Conservation (phyloP, 64 coral and sea anemone genomes). For the Cladopsammia gracilis region DNA sequence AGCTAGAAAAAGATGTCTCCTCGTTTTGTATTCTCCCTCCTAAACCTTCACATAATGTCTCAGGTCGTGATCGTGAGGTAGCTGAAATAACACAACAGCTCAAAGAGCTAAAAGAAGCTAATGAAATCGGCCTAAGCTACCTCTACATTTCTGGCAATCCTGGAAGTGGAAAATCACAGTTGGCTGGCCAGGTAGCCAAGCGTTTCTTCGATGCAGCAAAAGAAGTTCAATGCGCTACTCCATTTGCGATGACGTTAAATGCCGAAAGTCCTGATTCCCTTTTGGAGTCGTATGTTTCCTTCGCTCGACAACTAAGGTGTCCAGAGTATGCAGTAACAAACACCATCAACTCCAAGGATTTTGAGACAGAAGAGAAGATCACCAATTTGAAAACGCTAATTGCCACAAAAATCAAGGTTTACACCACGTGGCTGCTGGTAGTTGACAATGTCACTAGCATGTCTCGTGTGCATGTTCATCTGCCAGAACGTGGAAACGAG, state of each 20-base stretch:
- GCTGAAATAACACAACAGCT: constrained; percentile 28
- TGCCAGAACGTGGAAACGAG: not conserved
- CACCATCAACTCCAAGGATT: not conserved
- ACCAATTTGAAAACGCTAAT: not conserved
- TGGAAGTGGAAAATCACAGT: constrained; percentile 16
- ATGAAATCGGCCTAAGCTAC: constrained; percentile 3
- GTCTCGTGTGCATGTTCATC: not conserved
- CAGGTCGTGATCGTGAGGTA: constrained; percentile 28
- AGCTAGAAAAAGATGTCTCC: no score
- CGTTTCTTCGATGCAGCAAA: not conserved
- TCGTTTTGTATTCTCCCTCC: constrained; percentile 59
- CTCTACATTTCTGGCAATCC: constrained; percentile 45
- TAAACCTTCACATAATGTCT: constrained; percentile 37
- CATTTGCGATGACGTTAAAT: constrained; percentile 20
- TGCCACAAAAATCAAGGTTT: not conserved
- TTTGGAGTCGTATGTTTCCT: not conserved
- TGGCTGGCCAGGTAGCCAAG: constrained; percentile 24
- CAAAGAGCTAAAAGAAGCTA: constrained; percentile 17
- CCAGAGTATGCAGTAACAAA: not conserved
- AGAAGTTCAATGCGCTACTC: not conserved
- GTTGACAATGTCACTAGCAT: no score
- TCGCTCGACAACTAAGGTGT: not conserved
- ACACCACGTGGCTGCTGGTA: constrained; percentile 3
- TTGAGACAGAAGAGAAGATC: constrained; percentile 6
- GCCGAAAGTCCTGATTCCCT: not conserved